Evolutionary conservation across 1,140 invertebrate genomes (phyloP), one percentile per base, ranked within the genome.

Genomic region (Zaprionus tsacasi): DNA sequence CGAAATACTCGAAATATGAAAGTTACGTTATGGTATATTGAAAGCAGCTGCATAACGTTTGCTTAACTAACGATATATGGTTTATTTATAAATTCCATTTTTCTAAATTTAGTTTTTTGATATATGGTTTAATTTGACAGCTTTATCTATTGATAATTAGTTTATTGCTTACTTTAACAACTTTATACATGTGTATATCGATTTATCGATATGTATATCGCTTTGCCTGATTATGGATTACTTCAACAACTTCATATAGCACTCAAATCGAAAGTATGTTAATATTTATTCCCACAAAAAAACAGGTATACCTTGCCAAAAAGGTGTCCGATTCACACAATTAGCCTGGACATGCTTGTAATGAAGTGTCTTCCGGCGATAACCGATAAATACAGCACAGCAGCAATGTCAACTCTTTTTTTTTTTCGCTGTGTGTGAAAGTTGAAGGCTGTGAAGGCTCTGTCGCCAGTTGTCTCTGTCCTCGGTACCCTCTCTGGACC

Each of bases 351-450:
- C 58, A 70, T 21, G 45, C 15, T 5, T 10, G 17, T 40, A 66
- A 66, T 63, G 54, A 70, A 70, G 33, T 70, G 71, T 36, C 70
- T 68, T 59, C 56, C 56, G 66, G 52, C 66, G 66, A 69, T 68
- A 61, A 58, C 27, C 40, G 54, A 64, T 54, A 66, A 27, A 66
- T 36, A 33, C 30, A 33, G 30, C 30, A 33, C 7, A 57, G 54
- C 54, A 8, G 21, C 40, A 72, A 73, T 73, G 70, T 73, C 65
- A 60, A 74, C 52, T 50, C 45, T 48, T 30, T 30, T 3, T 4
- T 4, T 1, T 30, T 3, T 30, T 5, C 27, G 27, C 6, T 30
- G 27, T 35, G 33, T 76, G 73, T 71, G 73, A 76, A 76, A 76
- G 72, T 75, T 52, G 66, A 68, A 67, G 54, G n/a, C 27, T 57